phyloP scores from a whole-genome alignment of 2,888 invertebrate genomes.

The Vesta saturnalis region DNA sequence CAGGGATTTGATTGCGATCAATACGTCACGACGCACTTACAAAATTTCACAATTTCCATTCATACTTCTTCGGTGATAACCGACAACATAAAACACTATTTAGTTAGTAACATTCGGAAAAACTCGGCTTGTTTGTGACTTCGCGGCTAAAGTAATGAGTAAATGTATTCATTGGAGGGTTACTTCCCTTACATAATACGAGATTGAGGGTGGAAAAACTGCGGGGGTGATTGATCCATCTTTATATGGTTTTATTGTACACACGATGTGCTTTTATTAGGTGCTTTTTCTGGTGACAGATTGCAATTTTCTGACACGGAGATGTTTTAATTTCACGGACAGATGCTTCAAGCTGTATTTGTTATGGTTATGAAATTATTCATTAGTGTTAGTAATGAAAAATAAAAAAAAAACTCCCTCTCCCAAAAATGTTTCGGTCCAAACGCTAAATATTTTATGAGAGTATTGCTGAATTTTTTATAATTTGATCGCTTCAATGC shows the following conservation, averaged over 20 bases:
- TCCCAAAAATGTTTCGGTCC: slow-evolving; percentile 46
- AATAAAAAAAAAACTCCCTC: slow-evolving; percentile 21
- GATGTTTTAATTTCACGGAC: slow-evolving; percentile 55
- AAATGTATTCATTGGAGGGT: slow-evolving; percentile 60
- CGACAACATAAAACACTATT: slow-evolving; percentile 15
- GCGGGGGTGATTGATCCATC: slow-evolving; percentile 55
- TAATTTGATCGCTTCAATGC: slow-evolving; percentile 46
- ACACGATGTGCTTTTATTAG: slow-evolving; percentile 60
- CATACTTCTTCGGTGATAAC: slow-evolving; percentile 24
- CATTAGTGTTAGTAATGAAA: not conserved
- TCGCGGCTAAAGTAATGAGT: slow-evolving; percentile 59
- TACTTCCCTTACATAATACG: slow-evolving; percentile 55
- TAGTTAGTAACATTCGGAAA: slow-evolving; percentile 15
- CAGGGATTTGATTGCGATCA: slow-evolving; percentile 45
- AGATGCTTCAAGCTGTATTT: slow-evolving; percentile 18
- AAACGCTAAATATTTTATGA: slow-evolving; percentile 50
- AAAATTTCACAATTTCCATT: slow-evolving; percentile 20
- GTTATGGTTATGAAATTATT: slow-evolving; percentile 18
- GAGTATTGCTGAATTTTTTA: slow-evolving; percentile 51
- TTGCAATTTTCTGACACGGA: slow-evolving; percentile 54
- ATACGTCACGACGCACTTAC: slow-evolving; percentile 45
- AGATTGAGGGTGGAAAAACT: slow-evolving; percentile 50
- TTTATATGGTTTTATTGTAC: slow-evolving; percentile 60
- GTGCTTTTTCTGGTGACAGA: slow-evolving; percentile 52
- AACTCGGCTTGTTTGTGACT: slow-evolving; percentile 51